These are phyloP conservation scores for Limenitis camilla DNA, from an alignment of 2,888 invertebrate species.

Conservation along the genomic window DNA sequence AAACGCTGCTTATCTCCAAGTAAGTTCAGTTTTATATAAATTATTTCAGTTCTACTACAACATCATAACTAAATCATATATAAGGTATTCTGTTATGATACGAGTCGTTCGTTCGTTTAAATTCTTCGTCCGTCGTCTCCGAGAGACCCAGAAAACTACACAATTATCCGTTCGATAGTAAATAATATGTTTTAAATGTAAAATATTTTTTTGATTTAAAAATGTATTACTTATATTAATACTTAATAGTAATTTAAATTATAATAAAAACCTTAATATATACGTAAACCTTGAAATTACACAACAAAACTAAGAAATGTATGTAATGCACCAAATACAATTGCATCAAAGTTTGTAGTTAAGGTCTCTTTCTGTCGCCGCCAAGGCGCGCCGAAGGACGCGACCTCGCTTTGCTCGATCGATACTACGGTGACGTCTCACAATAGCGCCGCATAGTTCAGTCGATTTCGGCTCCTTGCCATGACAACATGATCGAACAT, in stretches of 20 bases:
- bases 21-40: constrained; percentile 45
- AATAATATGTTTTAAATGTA: too few relatives aligned
- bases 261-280: too few relatives aligned
- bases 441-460: constrained; percentile 47
- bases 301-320: too few relatives aligned
- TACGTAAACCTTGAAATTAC: too few relatives aligned
- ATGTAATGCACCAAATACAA: constrained; percentile 2
- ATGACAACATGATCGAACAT: constrained; percentile 43
- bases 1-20: constrained; percentile 87
- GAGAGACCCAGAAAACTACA: too few relatives aligned
- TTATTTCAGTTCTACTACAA: neutral
- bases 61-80: neutral
- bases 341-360: constrained; percentile 4
- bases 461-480: constrained; percentile 55
- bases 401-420: constrained; percentile 70
- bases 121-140: too few relatives aligned
- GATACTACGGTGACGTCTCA: constrained; percentile 54
- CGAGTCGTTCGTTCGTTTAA: too few relatives aligned
- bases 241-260: too few relatives aligned
- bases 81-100: too few relatives aligned
- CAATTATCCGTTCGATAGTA: too few relatives aligned
- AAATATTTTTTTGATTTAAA: too few relatives aligned
- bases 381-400: constrained; percentile 72
- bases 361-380: constrained; percentile 34
- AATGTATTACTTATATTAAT: too few relatives aligned